Evolutionary conservation across 2,113 vertebrate species (phyloP).

Genomic region (Cheirogaleus medius): DNA sequence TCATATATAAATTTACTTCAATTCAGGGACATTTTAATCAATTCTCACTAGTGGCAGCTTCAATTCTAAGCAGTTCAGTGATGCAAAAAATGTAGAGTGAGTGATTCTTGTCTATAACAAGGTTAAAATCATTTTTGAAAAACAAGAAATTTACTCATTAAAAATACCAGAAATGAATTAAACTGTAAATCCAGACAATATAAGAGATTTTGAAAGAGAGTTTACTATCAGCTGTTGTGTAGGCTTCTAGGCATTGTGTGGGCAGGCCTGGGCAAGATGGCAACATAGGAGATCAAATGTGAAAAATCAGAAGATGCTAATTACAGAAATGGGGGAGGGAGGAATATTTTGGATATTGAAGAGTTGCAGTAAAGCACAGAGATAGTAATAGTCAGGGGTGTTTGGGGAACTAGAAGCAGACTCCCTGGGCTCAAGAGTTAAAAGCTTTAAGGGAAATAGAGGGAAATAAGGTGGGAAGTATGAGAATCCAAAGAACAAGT

Average conservation of each 20-base stretch:
- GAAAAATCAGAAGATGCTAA: not conserved
- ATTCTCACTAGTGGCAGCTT: not conserved
- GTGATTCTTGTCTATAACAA: not conserved
- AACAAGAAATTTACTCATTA: not conserved
- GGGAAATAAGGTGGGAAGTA: not conserved
- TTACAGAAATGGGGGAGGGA: not conserved
- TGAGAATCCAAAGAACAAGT: not conserved
- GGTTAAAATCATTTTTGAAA: not conserved
- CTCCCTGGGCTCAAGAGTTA: not conserved
- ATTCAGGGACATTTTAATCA: not conserved
- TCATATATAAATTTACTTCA: not conserved
- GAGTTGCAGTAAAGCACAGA: not conserved
- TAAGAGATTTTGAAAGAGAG: not conserved
- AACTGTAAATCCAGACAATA: not conserved
- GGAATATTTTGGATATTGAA: not conserved
- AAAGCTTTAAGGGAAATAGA: not conserved
- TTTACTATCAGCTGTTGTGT: not conserved
- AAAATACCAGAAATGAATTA: not conserved
- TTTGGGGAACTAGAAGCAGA: not conserved
- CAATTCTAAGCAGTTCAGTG: not conserved
- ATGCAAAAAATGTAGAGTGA: not conserved
- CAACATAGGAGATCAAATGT: no score
- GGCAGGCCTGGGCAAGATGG: not conserved
- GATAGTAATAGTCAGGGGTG: not conserved
- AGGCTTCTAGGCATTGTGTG: not conserved